Conservation (phyloP, 2,888 invertebrate genomes). For the Metallyticus violacea region DNA sequence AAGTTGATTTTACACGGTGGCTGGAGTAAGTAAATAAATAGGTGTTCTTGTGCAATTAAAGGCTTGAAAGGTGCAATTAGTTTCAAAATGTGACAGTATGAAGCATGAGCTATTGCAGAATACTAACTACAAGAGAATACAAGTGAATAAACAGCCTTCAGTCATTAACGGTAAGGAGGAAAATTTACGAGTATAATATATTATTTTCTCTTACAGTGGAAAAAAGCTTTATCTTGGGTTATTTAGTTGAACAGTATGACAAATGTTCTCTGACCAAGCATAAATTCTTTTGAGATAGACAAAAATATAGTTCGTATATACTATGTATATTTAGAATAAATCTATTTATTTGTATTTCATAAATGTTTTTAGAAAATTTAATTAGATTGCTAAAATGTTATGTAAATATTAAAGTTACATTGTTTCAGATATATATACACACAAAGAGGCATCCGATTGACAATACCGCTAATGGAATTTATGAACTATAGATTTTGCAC, state of each 20-base stretch:
- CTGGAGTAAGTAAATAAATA: background rate
- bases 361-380: no score
- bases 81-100: background rate
- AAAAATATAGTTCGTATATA: no score
- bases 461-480: no score
- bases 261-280: background rate
- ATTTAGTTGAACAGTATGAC: no score
- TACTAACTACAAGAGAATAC: background rate
- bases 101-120: background rate
- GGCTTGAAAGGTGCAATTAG: background rate
- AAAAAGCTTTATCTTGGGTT: background rate
- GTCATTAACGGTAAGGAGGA: background rate
- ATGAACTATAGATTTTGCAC: no score
- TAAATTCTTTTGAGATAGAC: background rate
- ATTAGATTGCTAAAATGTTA: no score
- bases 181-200: background rate
- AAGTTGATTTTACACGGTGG: no score
- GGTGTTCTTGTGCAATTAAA: background rate
- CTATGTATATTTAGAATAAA: no score
- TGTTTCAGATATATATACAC: no score
- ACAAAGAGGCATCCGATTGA: no score
- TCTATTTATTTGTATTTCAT: no score
- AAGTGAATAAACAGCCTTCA: background rate
- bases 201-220: background rate
- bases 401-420: no score